These are phyloP conservation scores for Cylas formicarius DNA, from an alignment of 1,140 invertebrate genomes.

Conservation along the genomic window DNA sequence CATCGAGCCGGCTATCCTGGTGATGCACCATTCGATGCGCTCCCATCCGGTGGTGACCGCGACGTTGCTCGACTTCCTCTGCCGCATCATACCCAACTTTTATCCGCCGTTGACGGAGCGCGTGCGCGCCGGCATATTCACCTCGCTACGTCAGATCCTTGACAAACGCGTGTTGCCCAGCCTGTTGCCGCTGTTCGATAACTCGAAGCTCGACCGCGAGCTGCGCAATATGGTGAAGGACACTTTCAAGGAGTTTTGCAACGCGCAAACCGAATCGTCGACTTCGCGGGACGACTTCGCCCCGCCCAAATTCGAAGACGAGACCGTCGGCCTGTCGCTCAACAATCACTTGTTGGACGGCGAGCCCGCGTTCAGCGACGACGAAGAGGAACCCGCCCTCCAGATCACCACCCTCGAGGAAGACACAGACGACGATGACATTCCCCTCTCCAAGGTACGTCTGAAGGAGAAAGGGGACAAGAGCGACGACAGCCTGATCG, in stretches of 20 bases:
- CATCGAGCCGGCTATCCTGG: conserved; percentile 96
- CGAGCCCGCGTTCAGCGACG: conserved; percentile 74
- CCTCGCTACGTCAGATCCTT: conserved; percentile 86
- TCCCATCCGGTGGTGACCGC: conserved; percentile 93
- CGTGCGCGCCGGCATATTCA: conserved; percentile 84
- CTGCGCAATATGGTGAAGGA: conserved; percentile 77
- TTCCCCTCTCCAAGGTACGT: conserved; percentile 62
- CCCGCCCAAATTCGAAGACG: conserved; percentile 51
- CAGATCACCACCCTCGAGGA: conserved; percentile 51
- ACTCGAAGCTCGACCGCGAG: conserved; percentile 85
- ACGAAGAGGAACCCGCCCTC: conserved; percentile 59
- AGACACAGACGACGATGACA: conserved; percentile 82
- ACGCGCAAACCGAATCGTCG: conserved; percentile 45
- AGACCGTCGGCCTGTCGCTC: conserved; percentile 36
- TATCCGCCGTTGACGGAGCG: conserved; percentile 75
- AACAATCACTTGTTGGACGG: conserved; percentile 42
- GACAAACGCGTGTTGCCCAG: conserved; percentile 90
- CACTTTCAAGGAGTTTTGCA: conserved; percentile 60
- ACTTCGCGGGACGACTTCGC: conserved; percentile 44
- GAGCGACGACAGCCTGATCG: conserved; percentile 39
- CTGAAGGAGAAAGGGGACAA: conserved; percentile 45
- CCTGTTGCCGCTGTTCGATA: conserved; percentile 86
- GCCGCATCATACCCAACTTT: conserved; percentile 91
- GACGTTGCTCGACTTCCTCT: conserved; percentile 90
- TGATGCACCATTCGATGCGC: conserved; percentile 96